A percentile compares a stretch with the other conserved stretches of the same genome.
These are phyloP conservation scores for Sylvia borin DNA, from an alignment of 2,797 vertebrate species.

Conservation along the genomic window DNA sequence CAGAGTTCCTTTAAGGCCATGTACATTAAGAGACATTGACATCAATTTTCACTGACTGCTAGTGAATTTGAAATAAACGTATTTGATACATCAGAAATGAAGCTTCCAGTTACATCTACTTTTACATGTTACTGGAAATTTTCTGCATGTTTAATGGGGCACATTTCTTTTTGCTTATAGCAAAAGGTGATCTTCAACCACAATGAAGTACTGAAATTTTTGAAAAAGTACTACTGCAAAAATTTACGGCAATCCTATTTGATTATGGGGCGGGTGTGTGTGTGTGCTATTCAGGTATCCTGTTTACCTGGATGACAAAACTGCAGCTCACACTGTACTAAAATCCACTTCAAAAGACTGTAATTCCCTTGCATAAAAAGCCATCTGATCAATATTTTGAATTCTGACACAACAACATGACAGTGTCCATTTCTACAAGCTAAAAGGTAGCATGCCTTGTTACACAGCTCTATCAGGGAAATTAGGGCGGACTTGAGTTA, in stretches of 20 bases:
- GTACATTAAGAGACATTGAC: neutral
- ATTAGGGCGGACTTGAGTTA: slow-evolving; percentile 50
- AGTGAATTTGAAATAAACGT: neutral
- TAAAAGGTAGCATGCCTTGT: neutral
- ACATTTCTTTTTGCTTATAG: neutral
- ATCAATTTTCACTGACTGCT: neutral
- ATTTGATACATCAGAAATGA: neutral
- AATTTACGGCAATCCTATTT: neutral
- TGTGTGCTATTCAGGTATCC: neutral
- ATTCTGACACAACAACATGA: neutral
- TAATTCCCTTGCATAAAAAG: neutral
- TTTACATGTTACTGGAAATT: neutral
- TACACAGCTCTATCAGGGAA: slow-evolving; percentile 16
- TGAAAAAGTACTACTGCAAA: neutral
- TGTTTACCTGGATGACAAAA: neutral
- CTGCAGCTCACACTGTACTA: neutral
- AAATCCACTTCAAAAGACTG: neutral
- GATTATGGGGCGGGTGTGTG: neutral
- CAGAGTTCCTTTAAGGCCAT: neutral
- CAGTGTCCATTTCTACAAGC: neutral
- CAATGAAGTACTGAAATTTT: neutral
- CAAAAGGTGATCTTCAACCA: neutral
- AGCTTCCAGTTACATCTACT: neutral
- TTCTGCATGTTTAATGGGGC: neutral
- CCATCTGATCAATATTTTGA: neutral